Percentiles rank a stretch among this genome's conserved stretches.
Evolutionary conservation across 2,797 vertebrate genomes (phyloP).

Genomic region (Benthosema pterotum): DNA sequence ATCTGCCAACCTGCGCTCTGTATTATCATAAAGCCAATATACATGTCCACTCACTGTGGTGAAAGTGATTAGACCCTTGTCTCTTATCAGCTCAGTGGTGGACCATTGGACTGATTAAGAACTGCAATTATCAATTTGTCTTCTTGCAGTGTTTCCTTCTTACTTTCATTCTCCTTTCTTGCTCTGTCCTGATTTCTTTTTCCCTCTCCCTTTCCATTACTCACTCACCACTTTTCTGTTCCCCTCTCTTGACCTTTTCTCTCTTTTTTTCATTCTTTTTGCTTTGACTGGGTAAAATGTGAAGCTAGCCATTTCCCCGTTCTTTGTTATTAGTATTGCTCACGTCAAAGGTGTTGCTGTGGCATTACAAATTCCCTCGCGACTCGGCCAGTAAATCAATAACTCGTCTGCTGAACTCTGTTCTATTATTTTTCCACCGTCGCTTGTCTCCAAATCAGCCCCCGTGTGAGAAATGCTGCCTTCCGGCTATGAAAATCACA

Average conservation of each 20-base stretch:
- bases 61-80: constrained; percentile 42
- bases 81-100: constrained; percentile 20
- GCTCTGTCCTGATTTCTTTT: not conserved
- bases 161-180: not conserved
- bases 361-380: constrained; percentile 34
- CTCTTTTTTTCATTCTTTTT: not conserved
- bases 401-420: constrained; percentile 36
- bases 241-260: too few species aligned
- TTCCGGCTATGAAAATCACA: constrained; percentile 40
- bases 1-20: constrained; percentile 47
- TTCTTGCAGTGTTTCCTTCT: not conserved
- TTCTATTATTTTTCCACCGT: constrained; percentile 20
- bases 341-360: constrained; percentile 39
- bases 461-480: constrained; percentile 34
- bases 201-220: constrained; percentile 8
- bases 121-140: not conserved
- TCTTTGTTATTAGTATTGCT: constrained; percentile 45
- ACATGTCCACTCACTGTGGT: constrained; percentile 34
- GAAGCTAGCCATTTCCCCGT: constrained; percentile 15
- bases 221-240: not conserved
- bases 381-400: constrained; percentile 47
- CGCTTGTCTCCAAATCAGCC: constrained; percentile 45
- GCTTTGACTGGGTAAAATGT: constrained; percentile 38
- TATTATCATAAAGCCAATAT: constrained; percentile 63
- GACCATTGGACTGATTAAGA: too few species aligned